phyloP scores from a whole-genome alignment of 2,888 invertebrate species.

The Napeogenes sylphis region DNA sequence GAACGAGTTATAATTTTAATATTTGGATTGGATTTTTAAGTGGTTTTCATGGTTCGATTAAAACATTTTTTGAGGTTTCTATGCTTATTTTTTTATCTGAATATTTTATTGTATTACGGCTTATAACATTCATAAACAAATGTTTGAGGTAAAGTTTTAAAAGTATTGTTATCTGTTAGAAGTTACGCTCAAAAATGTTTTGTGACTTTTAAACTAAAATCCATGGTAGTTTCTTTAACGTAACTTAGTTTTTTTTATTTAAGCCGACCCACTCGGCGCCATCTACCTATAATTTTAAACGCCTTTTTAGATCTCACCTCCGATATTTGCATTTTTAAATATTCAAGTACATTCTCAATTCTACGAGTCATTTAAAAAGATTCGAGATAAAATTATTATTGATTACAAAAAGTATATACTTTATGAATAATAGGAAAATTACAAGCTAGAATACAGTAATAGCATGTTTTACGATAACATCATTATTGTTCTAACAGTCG shows the following conservation, averaged over 20 bases:
- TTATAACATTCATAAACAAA: no score
- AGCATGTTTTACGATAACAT: no score
- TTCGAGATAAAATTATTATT: constrained; percentile 8
- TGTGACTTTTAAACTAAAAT: constrained; percentile 6
- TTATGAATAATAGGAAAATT: background rate
- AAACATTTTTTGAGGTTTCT: no score
- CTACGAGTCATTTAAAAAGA: constrained; percentile 15
- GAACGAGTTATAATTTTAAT: background rate
- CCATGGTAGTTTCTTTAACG: constrained; percentile 20
- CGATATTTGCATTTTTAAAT: constrained; percentile 21
- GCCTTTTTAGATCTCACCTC: constrained; percentile 30
- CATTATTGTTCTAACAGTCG: constrained; percentile 1
- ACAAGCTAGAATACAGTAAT: no score
- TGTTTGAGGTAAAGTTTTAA: no score
- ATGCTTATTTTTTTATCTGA: no score
- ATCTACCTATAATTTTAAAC: constrained; percentile 30
- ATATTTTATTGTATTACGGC: no score
- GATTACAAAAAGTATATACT: background rate
- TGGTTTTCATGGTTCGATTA: no score
- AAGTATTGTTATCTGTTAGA: no score
- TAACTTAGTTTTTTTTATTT: constrained; percentile 5
- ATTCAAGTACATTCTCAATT: constrained; percentile 4
- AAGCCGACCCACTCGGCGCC: constrained; percentile 26
- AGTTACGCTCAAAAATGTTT: no score
- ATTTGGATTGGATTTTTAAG: no score